Conservation (phyloP, 2,113 vertebrate genomes). For the Dicrurus megarhynchus region DNA sequence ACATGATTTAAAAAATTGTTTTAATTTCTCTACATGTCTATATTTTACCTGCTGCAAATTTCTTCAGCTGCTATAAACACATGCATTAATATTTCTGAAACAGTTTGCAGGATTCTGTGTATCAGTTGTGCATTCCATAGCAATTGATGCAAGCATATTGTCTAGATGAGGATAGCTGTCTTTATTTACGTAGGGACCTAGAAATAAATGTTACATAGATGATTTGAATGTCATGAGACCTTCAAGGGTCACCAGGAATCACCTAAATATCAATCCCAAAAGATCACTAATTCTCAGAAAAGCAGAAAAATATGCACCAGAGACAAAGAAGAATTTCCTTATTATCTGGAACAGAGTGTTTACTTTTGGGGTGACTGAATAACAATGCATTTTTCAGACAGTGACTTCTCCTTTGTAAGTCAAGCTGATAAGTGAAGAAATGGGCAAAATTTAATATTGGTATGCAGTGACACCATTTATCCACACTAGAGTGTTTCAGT, state of each 20-base stretch:
- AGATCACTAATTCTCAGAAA: not conserved
- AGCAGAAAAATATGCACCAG: not conserved
- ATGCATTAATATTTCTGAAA: not conserved
- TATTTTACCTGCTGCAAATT: not conserved
- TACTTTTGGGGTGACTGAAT: not conserved
- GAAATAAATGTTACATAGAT: not conserved
- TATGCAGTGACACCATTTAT: not conserved
- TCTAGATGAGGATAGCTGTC: not conserved
- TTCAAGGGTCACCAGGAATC: not conserved
- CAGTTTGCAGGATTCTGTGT: not conserved
- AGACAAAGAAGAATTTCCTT: not conserved
- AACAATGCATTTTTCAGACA: not conserved
- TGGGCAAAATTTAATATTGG: not conserved
- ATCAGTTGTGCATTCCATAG: not conserved
- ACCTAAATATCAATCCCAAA: not conserved
- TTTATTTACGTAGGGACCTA: not conserved
- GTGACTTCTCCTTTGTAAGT: not conserved
- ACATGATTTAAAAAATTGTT: not conserved
- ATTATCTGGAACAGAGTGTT: not conserved
- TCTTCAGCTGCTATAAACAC: not conserved
- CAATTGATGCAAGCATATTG: not conserved
- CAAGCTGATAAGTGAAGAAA: not conserved
- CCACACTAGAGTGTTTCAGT: not conserved
- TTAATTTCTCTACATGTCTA: not conserved
- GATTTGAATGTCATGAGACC: not conserved